Conservation (phyloP, 2,797 vertebrate genomes). For the Threskiornis aethiopicus region DNA sequence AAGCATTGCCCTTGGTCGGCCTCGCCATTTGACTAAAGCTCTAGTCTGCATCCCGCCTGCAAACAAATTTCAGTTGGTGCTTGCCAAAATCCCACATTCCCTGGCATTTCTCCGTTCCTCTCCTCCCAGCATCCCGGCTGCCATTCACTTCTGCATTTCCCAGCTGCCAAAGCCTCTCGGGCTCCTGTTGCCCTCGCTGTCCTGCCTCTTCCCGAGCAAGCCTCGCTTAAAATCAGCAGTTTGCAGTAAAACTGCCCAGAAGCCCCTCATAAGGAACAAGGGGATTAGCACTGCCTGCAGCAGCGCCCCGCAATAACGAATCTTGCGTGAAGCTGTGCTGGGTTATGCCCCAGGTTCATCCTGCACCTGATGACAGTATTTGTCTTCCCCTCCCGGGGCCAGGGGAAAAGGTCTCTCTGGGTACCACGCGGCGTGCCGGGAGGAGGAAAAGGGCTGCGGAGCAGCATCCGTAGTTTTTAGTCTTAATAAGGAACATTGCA, state of each 20-base stretch:
- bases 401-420: background rate
- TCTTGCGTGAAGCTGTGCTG: rapidly evolving
- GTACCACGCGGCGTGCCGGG: rapidly evolving
- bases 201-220: background rate
- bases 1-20: background rate
- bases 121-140: background rate
- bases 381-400: background rate
- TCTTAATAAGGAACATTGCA: background rate
- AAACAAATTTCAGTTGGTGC: rapidly evolving
- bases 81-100: rapidly evolving
- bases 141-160: background rate
- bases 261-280: rapidly evolving
- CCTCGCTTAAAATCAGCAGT: background rate
- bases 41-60: background rate
- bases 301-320: background rate
- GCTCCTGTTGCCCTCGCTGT: rapidly evolving
- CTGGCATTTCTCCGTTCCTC: background rate
- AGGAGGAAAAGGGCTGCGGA: background rate
- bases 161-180: background rate
- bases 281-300: rapidly evolving
- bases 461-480: background rate
- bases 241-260: background rate
- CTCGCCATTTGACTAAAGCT: rapidly evolving
- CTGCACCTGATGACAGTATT: background rate
- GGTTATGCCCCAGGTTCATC: background rate